Conservation (phyloP, 2,113 vertebrate genomes). For the Sisor rabdophorus region DNA sequence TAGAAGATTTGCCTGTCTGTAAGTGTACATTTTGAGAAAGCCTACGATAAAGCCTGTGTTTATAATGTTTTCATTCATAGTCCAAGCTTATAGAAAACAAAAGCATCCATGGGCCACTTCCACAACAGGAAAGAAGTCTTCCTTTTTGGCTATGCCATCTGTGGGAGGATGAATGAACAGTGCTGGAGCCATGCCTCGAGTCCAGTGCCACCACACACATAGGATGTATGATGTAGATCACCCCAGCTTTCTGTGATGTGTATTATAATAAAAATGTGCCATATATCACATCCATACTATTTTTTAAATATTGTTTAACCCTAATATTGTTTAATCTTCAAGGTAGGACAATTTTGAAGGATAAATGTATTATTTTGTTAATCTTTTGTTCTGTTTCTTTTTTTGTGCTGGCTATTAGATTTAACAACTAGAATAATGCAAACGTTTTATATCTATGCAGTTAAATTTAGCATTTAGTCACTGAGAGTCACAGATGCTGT, state of each 20-base stretch:
- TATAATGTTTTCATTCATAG: constrained; percentile 40
- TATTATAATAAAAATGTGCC: neutral
- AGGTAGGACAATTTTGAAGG: too few species aligned
- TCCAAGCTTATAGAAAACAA: constrained; percentile 25
- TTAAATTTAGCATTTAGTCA: neutral
- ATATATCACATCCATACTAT: neutral
- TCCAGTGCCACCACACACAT: neutral
- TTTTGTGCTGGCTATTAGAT: too few species aligned
- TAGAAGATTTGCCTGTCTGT: neutral
- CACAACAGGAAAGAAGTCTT: constrained; percentile 42
- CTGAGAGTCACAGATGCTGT: neutral
- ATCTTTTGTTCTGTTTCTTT: too few species aligned
- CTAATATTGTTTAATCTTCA: too few species aligned
- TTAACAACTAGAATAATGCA: too few species aligned
- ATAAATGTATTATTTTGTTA: too few species aligned
- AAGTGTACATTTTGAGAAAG: neutral
- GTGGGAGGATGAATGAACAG: constrained; percentile 39
- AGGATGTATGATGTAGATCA: neutral
- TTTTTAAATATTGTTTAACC: neutral
- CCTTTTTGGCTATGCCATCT: constrained; percentile 30
- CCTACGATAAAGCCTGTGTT: neutral
- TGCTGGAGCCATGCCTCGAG: constrained; percentile 26
- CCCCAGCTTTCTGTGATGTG: neutral
- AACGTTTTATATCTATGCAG: neutral
- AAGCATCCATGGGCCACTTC: constrained; percentile 13